These are phyloP conservation scores for Drosophila ercepeae DNA, from an alignment of 1,140 invertebrate genomes.

Conservation along the genomic window DNA sequence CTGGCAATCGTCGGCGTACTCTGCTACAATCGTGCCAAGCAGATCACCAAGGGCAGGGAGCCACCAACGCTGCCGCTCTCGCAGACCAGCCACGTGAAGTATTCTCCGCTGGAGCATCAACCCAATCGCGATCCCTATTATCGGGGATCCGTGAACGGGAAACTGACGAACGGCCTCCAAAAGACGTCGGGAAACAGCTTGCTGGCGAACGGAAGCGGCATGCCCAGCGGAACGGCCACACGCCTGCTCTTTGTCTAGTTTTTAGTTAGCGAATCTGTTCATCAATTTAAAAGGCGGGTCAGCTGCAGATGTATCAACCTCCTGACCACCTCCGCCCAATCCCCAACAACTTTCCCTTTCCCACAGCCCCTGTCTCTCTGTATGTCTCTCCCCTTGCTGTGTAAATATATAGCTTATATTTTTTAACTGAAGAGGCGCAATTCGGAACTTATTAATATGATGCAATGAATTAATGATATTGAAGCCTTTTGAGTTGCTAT, in stretches of 20 bases:
- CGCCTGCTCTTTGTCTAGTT: conserved; percentile 78
- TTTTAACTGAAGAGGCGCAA: conserved; percentile 3
- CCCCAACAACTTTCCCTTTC: background rate
- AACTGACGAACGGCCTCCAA: conserved; percentile 59
- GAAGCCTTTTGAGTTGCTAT: background rate
- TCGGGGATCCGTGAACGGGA: conserved; percentile 59
- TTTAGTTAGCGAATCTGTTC: conserved; percentile 43
- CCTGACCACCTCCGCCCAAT: conserved; percentile 3
- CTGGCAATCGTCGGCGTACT: conserved; percentile 95
- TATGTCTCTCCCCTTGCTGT: conserved; percentile 1
- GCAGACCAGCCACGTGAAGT: conserved; percentile 65
- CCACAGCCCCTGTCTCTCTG: background rate
- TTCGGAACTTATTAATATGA: background rate
- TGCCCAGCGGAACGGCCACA: conserved; percentile 71
- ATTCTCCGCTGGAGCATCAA: conserved; percentile 59
- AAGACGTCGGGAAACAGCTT: conserved; percentile 60
- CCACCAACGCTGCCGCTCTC: conserved; percentile 51
- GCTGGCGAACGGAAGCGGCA: conserved; percentile 65
- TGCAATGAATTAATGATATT: background rate
- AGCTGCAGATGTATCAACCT: conserved; percentile 11
- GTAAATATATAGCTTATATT: conserved; percentile 12
- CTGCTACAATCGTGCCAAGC: conserved; percentile 90
- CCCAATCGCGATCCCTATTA: conserved; percentile 60
- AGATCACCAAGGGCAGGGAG: conserved; percentile 56
- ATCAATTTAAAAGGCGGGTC: conserved; percentile 16